Percentiles rank a stretch among this genome's conserved stretches.
phyloP scores from a whole-genome alignment of 2,888 invertebrate species.

The Drosophila algonquin region DNA sequence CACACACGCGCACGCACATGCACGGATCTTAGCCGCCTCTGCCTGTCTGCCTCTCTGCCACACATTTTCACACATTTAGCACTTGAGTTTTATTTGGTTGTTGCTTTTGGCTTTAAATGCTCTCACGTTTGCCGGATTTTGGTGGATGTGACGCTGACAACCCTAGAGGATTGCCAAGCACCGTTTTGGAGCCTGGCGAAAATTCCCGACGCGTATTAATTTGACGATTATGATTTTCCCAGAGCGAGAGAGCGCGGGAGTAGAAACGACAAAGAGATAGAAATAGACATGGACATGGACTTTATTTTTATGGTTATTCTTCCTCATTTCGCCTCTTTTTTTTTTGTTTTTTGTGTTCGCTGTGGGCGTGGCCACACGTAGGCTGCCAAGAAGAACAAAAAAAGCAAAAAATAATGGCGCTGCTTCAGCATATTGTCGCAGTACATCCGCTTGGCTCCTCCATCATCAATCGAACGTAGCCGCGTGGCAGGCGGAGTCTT shows the following conservation, averaged over 20 bases:
- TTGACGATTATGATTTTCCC: slow-evolving; percentile 76
- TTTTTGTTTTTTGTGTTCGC: neutral
- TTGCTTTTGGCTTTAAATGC: slow-evolving; percentile 68
- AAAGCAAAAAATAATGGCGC: slow-evolving; percentile 43
- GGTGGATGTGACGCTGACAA: slow-evolving; percentile 4
- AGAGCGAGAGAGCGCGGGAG: slow-evolving; percentile 7
- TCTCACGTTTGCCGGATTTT: slow-evolving; percentile 60
- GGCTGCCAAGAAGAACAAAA: slow-evolving; percentile 23
- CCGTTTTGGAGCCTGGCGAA: slow-evolving; percentile 62
- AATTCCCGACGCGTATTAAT: slow-evolving; percentile 66
- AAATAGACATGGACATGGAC: neutral
- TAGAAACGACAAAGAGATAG: neutral
- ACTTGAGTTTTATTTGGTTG: slow-evolving; percentile 71
- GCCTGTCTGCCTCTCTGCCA: neutral
- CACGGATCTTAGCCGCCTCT: neutral
- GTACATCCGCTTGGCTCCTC: slow-evolving; percentile 36
- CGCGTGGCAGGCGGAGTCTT: slow-evolving; percentile 22
- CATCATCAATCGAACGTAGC: slow-evolving; percentile 42
- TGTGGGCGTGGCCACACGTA: slow-evolving; percentile 40
- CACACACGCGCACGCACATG: slow-evolving; percentile 3
- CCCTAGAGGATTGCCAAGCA: slow-evolving; percentile 34
- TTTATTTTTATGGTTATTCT: neutral
- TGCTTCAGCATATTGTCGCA: slow-evolving; percentile 54
- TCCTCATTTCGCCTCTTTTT: too few species aligned
- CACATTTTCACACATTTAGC: slow-evolving; percentile 47